These are phyloP conservation scores for Hiodon alosoides DNA, from an alignment of 2,113 vertebrate genomes.

Conservation along the genomic window DNA sequence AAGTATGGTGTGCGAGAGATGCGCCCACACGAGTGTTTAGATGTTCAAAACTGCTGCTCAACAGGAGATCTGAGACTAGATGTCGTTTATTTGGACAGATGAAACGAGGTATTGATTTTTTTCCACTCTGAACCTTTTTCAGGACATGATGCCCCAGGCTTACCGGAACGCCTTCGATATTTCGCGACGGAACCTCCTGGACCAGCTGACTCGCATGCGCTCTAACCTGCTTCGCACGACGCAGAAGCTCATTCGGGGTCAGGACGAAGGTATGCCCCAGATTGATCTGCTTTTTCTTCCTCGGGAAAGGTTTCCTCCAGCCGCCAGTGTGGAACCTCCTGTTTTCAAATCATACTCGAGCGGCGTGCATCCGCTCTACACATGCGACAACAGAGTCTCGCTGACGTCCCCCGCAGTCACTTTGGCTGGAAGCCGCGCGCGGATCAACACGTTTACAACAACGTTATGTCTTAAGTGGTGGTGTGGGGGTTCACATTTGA, in stretches of 20 bases:
- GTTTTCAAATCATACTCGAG: too few species aligned
- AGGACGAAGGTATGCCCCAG: conserved; percentile 77
- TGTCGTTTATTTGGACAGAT: not conserved
- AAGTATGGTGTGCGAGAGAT: too few species aligned
- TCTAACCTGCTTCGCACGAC: conserved; percentile 86
- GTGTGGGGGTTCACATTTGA: too few species aligned
- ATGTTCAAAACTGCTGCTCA: too few species aligned
- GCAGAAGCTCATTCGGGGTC: conserved; percentile 77
- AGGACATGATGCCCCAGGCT: conserved; percentile 91
- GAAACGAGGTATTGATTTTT: not conserved
- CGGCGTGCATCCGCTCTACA: too few species aligned
- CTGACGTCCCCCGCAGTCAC: too few species aligned
- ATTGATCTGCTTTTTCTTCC: not conserved
- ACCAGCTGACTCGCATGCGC: conserved; percentile 95
- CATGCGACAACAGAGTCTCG: too few species aligned
- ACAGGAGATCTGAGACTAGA: too few species aligned
- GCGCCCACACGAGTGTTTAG: too few species aligned
- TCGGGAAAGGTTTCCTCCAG: not conserved
- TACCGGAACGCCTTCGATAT: conserved; percentile 96
- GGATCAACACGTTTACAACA: too few species aligned
- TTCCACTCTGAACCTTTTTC: not conserved
- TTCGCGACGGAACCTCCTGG: conserved; percentile 87
- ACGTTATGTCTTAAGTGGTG: too few species aligned
- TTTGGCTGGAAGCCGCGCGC: too few species aligned
- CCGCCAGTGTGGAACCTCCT: not conserved